Conservation (phyloP, 2,888 invertebrate species). For the Xylota segnis region DNA sequence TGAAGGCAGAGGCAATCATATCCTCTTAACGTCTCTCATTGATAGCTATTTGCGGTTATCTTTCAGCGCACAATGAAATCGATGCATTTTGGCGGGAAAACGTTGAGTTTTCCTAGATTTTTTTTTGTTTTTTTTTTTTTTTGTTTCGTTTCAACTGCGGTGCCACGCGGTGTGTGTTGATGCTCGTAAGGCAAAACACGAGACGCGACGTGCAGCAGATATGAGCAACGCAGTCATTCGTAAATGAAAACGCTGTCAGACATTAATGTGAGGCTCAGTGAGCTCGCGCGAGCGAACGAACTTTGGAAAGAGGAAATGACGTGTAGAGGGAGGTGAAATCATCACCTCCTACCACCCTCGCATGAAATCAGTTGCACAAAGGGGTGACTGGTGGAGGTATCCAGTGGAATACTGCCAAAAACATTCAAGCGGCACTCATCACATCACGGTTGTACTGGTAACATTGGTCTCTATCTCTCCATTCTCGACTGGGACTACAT, state of each 20-base stretch:
- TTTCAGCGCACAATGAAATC: constrained; percentile 70
- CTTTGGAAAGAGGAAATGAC: constrained; percentile 48
- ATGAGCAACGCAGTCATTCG: constrained; percentile 69
- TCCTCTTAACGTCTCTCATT: constrained; percentile 73
- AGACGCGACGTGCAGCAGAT: constrained; percentile 24
- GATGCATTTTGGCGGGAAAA: constrained; percentile 75
- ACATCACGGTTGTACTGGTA: constrained; percentile 7
- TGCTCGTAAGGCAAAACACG: constrained; percentile 15
- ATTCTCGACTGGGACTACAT: constrained; percentile 21
- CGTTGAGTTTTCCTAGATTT: constrained; percentile 24
- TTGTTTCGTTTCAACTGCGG: not conserved
- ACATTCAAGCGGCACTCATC: constrained; percentile 62
- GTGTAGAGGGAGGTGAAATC: constrained; percentile 40
- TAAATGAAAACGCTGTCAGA: constrained; percentile 74
- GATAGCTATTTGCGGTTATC: constrained; percentile 75
- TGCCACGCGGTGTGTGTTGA: constrained; percentile 13
- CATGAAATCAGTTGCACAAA: constrained; percentile 60
- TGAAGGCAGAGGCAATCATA: constrained; percentile 66
- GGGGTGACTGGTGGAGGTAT: not conserved
- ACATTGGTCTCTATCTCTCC: constrained; percentile 15
- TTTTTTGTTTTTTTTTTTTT: not conserved
- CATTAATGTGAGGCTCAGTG: constrained; percentile 68
- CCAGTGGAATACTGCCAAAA: constrained; percentile 55
- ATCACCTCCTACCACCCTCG: constrained; percentile 30
- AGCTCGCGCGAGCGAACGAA: constrained; percentile 47